Conservation (phyloP, 2,888 invertebrate species). For the Clunio marinus region DNA sequence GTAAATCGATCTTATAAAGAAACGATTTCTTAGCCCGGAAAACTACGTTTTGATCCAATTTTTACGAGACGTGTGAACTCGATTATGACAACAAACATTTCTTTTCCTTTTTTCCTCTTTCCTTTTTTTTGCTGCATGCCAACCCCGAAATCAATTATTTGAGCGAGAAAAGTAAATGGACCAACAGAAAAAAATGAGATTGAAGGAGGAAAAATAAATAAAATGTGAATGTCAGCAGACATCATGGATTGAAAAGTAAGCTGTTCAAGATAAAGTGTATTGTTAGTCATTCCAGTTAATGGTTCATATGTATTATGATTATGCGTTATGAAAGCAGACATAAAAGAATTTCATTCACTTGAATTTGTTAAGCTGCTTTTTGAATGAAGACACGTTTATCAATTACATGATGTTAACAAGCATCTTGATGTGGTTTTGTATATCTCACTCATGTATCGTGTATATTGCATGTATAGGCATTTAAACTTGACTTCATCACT, state of each 20-base stretch:
- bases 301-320: too few species aligned
- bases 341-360: too few species aligned
- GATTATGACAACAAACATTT: background rate
- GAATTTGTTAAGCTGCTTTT: too few species aligned
- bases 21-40: background rate
- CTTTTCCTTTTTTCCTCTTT: too few species aligned
- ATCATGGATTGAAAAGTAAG: background rate
- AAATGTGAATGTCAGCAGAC: background rate
- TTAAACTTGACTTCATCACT: too few species aligned
- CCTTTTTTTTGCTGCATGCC: too few species aligned
- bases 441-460: too few species aligned
- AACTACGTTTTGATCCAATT: background rate
- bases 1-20: background rate
- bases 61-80: background rate
- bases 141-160: background rate
- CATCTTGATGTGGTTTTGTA: too few species aligned
- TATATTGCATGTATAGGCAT: too few species aligned
- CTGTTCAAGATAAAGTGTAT: background rate
- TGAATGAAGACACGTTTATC: too few species aligned
- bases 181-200: background rate
- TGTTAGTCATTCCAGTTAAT: background rate
- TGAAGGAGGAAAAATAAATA: background rate
- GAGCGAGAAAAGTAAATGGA: background rate
- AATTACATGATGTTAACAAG: too few species aligned
- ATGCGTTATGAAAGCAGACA: slow-evolving; percentile 3